Conservation (phyloP, 1,140 invertebrate species). For the Achroia grisella region DNA sequence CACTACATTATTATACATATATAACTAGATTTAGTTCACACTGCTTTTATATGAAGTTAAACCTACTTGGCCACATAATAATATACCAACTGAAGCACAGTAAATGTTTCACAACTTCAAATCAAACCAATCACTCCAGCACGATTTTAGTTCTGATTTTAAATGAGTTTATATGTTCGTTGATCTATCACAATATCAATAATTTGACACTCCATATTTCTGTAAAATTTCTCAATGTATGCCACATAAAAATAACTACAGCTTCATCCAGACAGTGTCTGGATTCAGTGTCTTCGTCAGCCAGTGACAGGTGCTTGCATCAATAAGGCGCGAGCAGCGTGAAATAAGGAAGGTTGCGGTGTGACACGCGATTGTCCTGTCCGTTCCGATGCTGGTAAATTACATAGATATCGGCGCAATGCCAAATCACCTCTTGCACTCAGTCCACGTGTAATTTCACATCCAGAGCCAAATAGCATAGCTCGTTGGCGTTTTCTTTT, state of each 20-base stretch:
- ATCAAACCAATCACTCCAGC: not conserved
- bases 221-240: slow-evolving; percentile 1
- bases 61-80: no score
- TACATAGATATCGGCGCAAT: slow-evolving; percentile 76
- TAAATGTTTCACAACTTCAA: no score
- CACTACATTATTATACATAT: no score
- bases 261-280: not conserved
- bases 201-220: no score
- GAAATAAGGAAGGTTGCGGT: slow-evolving; percentile 43
- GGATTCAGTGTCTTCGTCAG: slow-evolving; percentile 33
- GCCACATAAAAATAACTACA: slow-evolving; percentile 3
- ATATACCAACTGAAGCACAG: no score
- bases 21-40: no score
- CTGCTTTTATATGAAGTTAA: no score
- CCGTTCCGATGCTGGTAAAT: slow-evolving; percentile 75
- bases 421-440: slow-evolving; percentile 79
- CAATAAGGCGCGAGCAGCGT: slow-evolving; percentile 45
- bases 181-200: no score
- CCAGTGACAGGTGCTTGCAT: slow-evolving; percentile 50
- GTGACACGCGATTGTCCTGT: slow-evolving; percentile 49
- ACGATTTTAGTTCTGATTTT: not conserved
- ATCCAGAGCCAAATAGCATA: slow-evolving; percentile 63
- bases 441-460: slow-evolving; percentile 74
- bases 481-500: slow-evolving; percentile 65
- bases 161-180: not conserved